A percentile compares a stretch with the other conserved stretches of the same genome.
phyloP scores from a whole-genome alignment of 2,113 vertebrate species.

The Calidris pygmaea region DNA sequence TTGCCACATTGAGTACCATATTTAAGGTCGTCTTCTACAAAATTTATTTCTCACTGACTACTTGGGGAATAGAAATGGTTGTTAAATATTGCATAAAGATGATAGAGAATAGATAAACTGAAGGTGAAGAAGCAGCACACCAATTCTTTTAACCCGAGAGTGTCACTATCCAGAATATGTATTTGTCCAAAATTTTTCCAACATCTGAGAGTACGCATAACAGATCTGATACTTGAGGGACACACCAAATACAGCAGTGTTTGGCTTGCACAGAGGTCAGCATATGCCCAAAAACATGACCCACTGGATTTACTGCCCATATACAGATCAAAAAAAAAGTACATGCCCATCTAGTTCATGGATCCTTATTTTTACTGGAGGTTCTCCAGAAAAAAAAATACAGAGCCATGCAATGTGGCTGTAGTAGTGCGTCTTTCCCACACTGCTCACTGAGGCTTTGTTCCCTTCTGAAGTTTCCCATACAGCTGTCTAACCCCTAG shows the following conservation, averaged over 20 bases:
- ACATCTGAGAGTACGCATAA: accelerated
- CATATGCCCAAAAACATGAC: neutral
- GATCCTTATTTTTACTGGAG: neutral
- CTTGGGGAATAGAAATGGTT: neutral
- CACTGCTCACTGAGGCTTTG: neutral
- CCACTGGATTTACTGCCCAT: neutral
- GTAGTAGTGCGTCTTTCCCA: neutral
- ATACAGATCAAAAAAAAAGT: neutral
- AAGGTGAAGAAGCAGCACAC: neutral
- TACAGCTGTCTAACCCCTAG: neutral
- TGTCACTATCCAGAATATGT: neutral
- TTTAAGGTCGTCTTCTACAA: neutral
- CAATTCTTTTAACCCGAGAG: neutral
- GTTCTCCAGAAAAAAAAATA: neutral
- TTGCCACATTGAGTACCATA: neutral
- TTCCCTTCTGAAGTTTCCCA: neutral
- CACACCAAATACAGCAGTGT: neutral
- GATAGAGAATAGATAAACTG: neutral
- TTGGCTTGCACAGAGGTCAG: neutral
- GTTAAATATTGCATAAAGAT: neutral
- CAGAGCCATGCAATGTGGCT: neutral
- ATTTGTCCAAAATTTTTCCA: neutral
- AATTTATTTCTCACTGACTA: neutral
- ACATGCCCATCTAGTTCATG: neutral
- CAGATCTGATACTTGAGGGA: neutral